These are phyloP conservation scores for Gobiocypris rarus DNA, from an alignment of 2,113 vertebrate genomes.

Conservation along the genomic window DNA sequence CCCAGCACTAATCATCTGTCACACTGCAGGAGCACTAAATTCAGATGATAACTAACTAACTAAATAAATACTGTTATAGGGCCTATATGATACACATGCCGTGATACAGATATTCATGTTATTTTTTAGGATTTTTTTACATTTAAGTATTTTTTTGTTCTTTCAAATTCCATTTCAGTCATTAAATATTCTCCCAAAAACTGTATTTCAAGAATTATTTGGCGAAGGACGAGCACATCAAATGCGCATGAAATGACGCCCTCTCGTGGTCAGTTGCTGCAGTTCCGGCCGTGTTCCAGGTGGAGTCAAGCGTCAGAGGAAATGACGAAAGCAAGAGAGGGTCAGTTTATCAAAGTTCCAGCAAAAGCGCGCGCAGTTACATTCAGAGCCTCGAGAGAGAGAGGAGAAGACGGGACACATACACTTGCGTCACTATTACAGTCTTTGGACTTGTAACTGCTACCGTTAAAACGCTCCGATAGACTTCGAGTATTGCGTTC, in stretches of 20 bases:
- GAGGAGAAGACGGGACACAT: too few relatives aligned
- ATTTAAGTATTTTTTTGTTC: neutral
- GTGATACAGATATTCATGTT: neutral
- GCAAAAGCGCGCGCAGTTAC: slow-evolving; percentile 47
- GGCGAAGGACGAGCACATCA: neutral
- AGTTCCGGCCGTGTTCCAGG: slow-evolving; percentile 14
- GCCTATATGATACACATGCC: neutral
- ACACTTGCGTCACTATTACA: too few relatives aligned
- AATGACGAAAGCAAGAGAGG: slow-evolving; percentile 38
- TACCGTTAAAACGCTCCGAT: neutral
- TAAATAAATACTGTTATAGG: too few relatives aligned
- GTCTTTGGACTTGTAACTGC: neutral
- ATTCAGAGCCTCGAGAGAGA: neutral
- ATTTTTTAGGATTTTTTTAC: too few relatives aligned
- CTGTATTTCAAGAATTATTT: neutral
- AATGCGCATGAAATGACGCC: slow-evolving; percentile 1
- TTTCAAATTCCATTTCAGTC: neutral
- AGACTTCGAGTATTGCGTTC: neutral
- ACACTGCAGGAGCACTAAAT: neutral
- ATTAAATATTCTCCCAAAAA: neutral
- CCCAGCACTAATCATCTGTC: neutral
- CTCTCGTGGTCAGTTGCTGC: neutral
- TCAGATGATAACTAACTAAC: neutral
- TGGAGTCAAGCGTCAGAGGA: slow-evolving; percentile 45
- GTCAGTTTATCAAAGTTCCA: slow-evolving; percentile 27